These are phyloP conservation scores for Philotrypesis tridentata DNA, from an alignment of 1,140 invertebrate species.

Conservation along the genomic window DNA sequence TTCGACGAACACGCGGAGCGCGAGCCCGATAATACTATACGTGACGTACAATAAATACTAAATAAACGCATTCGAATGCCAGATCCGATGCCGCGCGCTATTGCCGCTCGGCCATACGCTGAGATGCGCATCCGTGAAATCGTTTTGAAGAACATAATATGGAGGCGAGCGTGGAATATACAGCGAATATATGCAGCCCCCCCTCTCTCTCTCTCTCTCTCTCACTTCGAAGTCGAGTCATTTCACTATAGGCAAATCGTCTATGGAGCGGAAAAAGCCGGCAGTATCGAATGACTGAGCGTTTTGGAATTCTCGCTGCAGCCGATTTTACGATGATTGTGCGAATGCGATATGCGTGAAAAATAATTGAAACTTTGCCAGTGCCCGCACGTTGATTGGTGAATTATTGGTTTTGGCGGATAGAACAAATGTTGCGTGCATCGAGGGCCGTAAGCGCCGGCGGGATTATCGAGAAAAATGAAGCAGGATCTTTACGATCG, in stretches of 20 bases:
- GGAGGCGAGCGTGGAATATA: neutral
- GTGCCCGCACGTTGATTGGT: neutral
- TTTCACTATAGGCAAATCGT: conserved; percentile 9
- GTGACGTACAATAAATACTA: conserved; percentile 59
- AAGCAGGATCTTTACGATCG: neutral
- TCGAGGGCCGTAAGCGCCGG: neutral
- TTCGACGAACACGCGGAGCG: neutral
- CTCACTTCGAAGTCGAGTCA: neutral
- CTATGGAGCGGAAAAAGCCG: conserved; percentile 45
- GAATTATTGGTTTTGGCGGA: conserved; percentile 19
- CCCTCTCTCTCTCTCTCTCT: neutral
- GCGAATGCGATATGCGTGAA: neutral
- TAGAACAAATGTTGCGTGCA: neutral
- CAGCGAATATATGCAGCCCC: neutral
- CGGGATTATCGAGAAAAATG: neutral
- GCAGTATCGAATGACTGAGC: neutral
- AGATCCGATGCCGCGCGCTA: neutral
- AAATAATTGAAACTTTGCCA: neutral
- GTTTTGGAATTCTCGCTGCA: neutral
- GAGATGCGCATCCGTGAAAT: conserved; percentile 21
- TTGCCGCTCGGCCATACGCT: neutral
- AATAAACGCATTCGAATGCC: conserved; percentile 48
- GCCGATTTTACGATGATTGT: neutral
- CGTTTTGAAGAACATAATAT: neutral
- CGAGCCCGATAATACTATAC: conserved; percentile 47